Base-by-base conservation (phyloP, 2,888 invertebrate genomes). In the Gibbula magus region DNA sequence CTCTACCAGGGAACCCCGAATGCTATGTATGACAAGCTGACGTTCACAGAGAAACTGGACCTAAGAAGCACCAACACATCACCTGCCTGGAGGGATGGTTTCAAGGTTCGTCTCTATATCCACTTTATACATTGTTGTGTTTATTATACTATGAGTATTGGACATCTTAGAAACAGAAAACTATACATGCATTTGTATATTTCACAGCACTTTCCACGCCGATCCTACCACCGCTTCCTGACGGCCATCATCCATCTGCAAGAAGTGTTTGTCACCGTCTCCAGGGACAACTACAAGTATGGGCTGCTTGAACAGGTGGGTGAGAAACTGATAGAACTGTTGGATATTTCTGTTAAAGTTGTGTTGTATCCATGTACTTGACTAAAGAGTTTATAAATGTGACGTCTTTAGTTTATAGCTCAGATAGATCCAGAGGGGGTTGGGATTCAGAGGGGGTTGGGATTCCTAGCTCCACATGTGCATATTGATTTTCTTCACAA, bases 81-180 rank as follows among this genome's bases (percentile, higher is more conserved):
- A 39, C 92, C 92, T 35, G 83, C 86, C 20, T 92, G 92, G 92
- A 89, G 85, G 77, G 92, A 92, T 88, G 92, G 91, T 4, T 92
- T 89, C 79, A 90, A 88, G 88, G 92, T 92, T 79, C 75, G 79
- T n/a, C n/a, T 22, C 1, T 8, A 13, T 10, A 10, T n/a, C n/a
- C n/a, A n/a, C n/a, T n/a, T n/a, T n/a, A n/a, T n/a, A n/a, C n/a
- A n/a, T n/a, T n/a, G n/a, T n/a, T n/a, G n/a, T n/a, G n/a, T n/a
- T n/a, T n/a, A n/a, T n/a, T n/a, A n/a, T n/a, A n/a, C n/a, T n/a
- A n/a, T n/a, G n/a, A n/a, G n/a, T n/a, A n/a, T n/a, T n/a, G n/a
- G n/a, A n/a, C n/a, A n/a, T n/a, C n/a, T n/a, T n/a, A 45, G 10
- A 45, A 45, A 45, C 45, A 45, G 13, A 45, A n/a, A 45, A 5